These are phyloP conservation scores for Drosophila santomea DNA, from an alignment of 1,140 invertebrate species.

Conservation along the genomic window DNA sequence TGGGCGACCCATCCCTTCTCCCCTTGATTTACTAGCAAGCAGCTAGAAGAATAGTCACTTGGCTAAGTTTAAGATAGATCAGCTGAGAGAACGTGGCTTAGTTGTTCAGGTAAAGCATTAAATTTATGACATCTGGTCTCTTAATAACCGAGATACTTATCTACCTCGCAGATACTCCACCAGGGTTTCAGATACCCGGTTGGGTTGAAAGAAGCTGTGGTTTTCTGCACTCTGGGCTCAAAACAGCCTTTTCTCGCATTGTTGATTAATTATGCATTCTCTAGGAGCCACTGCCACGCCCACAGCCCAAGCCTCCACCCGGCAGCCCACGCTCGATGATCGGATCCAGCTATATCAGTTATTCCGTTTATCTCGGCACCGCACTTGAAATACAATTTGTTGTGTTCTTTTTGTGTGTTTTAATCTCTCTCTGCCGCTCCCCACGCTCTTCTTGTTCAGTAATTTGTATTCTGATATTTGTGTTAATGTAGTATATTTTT, in stretches of 20 bases:
- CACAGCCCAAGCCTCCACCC: conserved; percentile 4
- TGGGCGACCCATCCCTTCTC: conserved; percentile 6
- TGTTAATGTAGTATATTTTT: conserved; percentile 60
- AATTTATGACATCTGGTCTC: background rate
- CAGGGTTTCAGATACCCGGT: background rate
- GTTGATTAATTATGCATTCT: conserved; percentile 63
- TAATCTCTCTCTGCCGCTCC: conserved; percentile 39
- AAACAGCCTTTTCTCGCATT: conserved; percentile 11
- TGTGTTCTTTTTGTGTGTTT: conserved; percentile 35
- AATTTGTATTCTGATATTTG: conserved; percentile 75
- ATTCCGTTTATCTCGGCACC: conserved; percentile 38
- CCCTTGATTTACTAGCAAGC: conserved; percentile 11
- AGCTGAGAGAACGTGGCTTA: conserved; percentile 6
- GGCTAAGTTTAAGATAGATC: conserved; percentile 18
- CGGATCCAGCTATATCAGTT: conserved; percentile 21
- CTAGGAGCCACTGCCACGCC: background rate
- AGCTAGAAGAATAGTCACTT: background rate
- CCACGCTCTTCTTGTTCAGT: conserved; percentile 38
- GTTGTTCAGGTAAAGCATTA: background rate
- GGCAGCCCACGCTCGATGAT: conserved; percentile 42
- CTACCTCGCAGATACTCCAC: background rate
- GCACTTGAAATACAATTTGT: conserved; percentile 60
- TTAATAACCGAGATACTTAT: background rate
- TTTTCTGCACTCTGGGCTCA: background rate
- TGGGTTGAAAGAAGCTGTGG: background rate